Evolutionary conservation across 2,888 invertebrate genomes (phyloP).

Genomic region (Clistopyga incitator): DNA sequence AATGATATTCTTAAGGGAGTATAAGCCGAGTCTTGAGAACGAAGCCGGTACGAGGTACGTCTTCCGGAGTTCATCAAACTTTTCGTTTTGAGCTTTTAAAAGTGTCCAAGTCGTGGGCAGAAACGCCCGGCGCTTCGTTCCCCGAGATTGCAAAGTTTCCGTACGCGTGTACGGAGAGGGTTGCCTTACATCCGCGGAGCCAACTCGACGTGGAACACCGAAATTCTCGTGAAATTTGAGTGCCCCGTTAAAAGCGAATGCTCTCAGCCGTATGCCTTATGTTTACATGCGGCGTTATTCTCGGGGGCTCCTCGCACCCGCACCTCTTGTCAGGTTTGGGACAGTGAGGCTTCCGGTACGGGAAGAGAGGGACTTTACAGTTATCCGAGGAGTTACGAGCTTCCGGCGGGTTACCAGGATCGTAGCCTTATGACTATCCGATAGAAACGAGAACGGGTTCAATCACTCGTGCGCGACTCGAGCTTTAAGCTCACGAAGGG

Average conservation of each 20-base stretch:
- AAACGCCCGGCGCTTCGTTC: conserved; percentile 63
- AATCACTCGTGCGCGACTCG: conserved; percentile 32
- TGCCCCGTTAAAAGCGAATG: conserved; percentile 71
- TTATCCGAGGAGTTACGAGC: conserved; percentile 69
- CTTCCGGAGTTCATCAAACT: conserved; percentile 47
- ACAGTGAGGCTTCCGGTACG: conserved; percentile 4
- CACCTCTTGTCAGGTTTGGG: not conserved
- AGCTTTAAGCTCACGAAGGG: conserved; percentile 11
- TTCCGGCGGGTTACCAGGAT: conserved; percentile 55
- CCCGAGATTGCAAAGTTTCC: conserved; percentile 72
- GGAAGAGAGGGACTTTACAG: conserved; percentile 36
- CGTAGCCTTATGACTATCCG: conserved; percentile 62
- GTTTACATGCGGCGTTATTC: conserved; percentile 55
- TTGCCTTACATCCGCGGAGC: not conserved
- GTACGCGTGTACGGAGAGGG: conserved; percentile 59
- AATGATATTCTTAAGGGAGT: conserved; percentile 18
- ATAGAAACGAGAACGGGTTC: conserved; percentile 65
- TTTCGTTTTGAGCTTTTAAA: conserved; percentile 42
- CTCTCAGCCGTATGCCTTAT: conserved; percentile 70
- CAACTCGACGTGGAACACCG: conserved; percentile 27
- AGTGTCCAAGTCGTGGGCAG: conserved; percentile 43
- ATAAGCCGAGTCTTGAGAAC: conserved; percentile 23
- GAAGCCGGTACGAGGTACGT: not conserved
- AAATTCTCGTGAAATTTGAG: conserved; percentile 74
- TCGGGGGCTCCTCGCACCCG: conserved; percentile 27